phyloP scores from a whole-genome alignment of 2,113 vertebrate genomes.

The Microcebus murinus region DNA sequence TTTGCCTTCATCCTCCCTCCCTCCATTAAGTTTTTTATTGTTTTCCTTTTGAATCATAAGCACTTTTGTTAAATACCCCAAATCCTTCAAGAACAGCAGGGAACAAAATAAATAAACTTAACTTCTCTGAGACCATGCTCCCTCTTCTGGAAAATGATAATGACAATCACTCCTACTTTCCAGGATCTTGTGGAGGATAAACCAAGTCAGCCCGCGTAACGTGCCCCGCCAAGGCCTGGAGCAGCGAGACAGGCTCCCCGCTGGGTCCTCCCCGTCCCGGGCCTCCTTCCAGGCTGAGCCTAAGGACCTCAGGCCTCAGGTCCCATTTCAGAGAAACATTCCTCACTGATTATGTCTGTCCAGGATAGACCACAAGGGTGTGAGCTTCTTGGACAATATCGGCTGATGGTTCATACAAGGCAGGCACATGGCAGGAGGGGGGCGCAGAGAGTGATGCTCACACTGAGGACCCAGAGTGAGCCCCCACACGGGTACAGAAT shows the following conservation, averaged over 20 bases:
- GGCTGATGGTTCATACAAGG: not conserved
- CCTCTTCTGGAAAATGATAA: not conserved
- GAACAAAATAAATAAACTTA: not conserved
- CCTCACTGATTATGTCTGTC: not conserved
- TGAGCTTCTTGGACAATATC: not conserved
- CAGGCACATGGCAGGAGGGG: not conserved
- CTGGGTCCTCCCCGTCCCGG: not conserved
- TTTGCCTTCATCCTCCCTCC: not conserved
- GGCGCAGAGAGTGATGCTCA: accelerated
- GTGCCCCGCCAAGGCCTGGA: not conserved
- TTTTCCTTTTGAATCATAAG: slow-evolving; percentile 30
- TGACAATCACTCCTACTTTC: too few species aligned
- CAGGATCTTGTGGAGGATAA: not conserved
- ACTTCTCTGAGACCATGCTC: not conserved
- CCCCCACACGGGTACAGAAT: not conserved
- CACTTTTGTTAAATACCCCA: slow-evolving; percentile 51
- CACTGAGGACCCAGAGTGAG: not conserved
- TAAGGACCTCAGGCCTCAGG: not conserved
- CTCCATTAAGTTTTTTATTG: not conserved
- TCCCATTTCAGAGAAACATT: not conserved
- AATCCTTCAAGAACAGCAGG: slow-evolving; percentile 28
- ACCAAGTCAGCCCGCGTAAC: too few species aligned
- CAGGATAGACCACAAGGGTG: not conserved
- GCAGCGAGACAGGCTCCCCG: not conserved
- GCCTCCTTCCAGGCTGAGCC: not conserved